Percentiles rank a stretch among this genome's conserved stretches.
Evolutionary conservation across 1,140 invertebrate genomes (phyloP).

Genomic region (Trichonephila clavipes): DNA sequence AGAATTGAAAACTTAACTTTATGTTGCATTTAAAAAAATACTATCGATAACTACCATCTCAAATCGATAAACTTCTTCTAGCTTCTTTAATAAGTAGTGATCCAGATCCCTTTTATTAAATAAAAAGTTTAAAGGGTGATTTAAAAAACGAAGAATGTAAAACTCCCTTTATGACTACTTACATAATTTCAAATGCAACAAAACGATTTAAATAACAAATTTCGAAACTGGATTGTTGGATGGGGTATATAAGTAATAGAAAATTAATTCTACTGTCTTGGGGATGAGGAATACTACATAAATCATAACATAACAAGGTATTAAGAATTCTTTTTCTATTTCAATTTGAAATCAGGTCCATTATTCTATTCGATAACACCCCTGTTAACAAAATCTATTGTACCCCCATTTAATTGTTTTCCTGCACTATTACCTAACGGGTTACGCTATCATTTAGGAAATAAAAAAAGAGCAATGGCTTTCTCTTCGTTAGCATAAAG

Average conservation of each 20-base stretch:
- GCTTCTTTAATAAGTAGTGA: too few species aligned
- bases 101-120: too few species aligned
- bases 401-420: constrained; percentile 16
- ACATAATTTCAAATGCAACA: not conserved
- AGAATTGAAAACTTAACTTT: too few species aligned
- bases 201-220: not conserved
- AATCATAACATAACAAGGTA: not conserved
- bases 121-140: too few species aligned
- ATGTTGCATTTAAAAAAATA: too few species aligned
- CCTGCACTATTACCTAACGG: not conserved
- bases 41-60: too few species aligned
- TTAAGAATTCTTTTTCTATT: not conserved
- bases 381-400: constrained; percentile 17
- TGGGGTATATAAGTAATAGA: not conserved
- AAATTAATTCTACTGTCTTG: not conserved
- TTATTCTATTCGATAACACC: not conserved
- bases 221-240: not conserved
- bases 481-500: constrained; percentile 16
- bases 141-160: not conserved
- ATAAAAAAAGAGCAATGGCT: not conserved
- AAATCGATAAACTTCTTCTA: too few species aligned
- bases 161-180: not conserved
- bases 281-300: not conserved
- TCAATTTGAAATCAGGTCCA: not conserved
- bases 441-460: not conserved